Evolutionary conservation across 2,888 invertebrate genomes (phyloP), one percentile per base, ranked within the genome.

Genomic region (Torymus auratus): DNA sequence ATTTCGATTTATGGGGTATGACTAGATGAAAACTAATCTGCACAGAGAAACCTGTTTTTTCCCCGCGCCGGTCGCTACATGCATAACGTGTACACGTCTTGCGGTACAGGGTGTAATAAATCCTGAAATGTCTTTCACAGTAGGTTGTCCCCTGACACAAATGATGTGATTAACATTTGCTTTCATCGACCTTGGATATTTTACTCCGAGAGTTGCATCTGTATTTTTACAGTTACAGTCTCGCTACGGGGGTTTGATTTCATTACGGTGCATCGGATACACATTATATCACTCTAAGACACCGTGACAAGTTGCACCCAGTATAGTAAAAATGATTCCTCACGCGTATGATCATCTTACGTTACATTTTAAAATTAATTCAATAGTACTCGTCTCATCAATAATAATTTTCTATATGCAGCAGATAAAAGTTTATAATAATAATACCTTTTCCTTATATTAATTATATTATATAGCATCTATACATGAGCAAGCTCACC

Each of bases 91-190:
- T 23, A 50, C 68, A 52, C 41, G 20, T 15, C 23, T 68, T 60
- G 53, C 52, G 71, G 65, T 72, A 67, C 11, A 78, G 65, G 1
- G 65, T 41, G 41, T 28, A 72, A 71, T 78, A 78, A 78, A 78
- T 78, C 28, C 13, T 50, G 52, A 56, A 62, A 70, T 41, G 15
- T 71, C 77, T 58, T 58, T 71, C 68, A 58, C 71, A 71, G 70
- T 70, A 50, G 56, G 58, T 58, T 77, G 78, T 73, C 68, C 20
- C 52, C 17, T 11, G 17, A 58, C 56, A 13, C 52, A 17, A 74
- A 56, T 56, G 77, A 71, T 20, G 64, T 17, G 77, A 77, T 77
- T 77, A 70, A 64, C 77, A 70, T 69, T 77, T 70, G 64, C 71
- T 65, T 64, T 65, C 70, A 52, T 77, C 70, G 64, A 20, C 61